phyloP scores from a whole-genome alignment of 2,113 vertebrate genomes.

The Dipodomys spectabilis region DNA sequence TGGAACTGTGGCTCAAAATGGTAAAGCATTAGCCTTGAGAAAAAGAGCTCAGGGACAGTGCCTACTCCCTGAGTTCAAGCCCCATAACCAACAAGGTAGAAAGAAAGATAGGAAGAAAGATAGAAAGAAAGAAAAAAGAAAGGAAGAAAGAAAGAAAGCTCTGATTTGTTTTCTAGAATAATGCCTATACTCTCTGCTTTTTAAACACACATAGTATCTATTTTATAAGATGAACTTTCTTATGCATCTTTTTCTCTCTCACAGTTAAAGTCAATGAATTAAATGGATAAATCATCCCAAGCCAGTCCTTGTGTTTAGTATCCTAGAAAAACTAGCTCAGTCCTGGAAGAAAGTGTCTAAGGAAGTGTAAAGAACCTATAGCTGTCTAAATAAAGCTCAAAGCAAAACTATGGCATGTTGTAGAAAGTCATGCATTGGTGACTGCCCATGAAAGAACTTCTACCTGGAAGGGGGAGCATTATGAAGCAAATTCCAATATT shows the following conservation, averaged over 20 bases:
- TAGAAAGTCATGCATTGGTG: background rate
- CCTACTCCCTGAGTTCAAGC: too few relatives aligned
- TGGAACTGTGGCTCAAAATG: too few relatives aligned
- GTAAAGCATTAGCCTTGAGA: too few relatives aligned
- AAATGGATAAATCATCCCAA: background rate
- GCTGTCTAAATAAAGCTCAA: constrained; percentile 24
- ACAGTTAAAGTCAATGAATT: background rate
- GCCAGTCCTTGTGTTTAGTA: background rate
- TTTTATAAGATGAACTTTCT: constrained; percentile 32
- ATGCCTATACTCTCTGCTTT: background rate
- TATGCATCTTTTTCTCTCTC: background rate
- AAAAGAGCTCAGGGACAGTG: too few relatives aligned
- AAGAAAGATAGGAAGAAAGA: too few relatives aligned
- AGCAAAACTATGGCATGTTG: background rate
- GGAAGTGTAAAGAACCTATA: constrained; percentile 8
- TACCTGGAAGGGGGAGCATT: background rate
- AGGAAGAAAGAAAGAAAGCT: too few relatives aligned
- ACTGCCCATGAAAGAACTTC: background rate
- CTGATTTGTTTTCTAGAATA: constrained; percentile 14
- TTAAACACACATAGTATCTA: background rate
- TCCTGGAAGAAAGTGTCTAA: constrained; percentile 30
- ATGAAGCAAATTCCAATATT: background rate
- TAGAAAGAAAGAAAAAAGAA: too few relatives aligned
- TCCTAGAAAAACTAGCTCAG: background rate
- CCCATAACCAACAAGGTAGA: too few relatives aligned